Conservation (phyloP, 2,797 vertebrate genomes). For the Rhinogobio ventralis region DNA sequence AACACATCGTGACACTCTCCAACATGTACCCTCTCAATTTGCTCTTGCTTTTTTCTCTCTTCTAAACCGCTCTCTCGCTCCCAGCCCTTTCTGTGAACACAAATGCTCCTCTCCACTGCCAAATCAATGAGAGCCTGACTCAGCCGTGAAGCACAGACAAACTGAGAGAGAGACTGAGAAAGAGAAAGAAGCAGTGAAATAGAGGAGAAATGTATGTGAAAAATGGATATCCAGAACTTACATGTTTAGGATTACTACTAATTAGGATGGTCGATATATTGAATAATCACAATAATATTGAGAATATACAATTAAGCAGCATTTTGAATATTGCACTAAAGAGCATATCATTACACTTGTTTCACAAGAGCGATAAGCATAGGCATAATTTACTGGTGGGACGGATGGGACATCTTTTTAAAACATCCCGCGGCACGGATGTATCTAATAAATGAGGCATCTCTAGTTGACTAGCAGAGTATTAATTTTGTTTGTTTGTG, state of each 20-base stretch:
- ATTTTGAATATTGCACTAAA: neutral
- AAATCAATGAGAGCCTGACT: slow-evolving; percentile 45
- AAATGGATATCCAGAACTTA: neutral
- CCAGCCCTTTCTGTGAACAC: slow-evolving; percentile 10
- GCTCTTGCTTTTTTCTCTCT: neutral
- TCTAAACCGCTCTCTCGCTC: slow-evolving; percentile 9
- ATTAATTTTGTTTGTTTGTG: neutral
- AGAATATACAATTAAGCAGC: neutral
- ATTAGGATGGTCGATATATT: neutral
- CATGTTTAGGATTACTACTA: neutral
- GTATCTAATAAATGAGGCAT: neutral
- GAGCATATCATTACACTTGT: neutral
- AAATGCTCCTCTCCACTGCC: slow-evolving; percentile 15
- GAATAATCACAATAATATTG: neutral
- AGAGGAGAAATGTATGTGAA: neutral
- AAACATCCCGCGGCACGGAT: neutral
- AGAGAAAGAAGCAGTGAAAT: neutral
- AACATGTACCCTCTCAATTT: slow-evolving; percentile 7
- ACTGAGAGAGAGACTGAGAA: slow-evolving; percentile 5
- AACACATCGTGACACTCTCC: slow-evolving; percentile 1
- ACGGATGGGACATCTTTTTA: neutral
- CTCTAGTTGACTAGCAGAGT: neutral
- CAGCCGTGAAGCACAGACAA: slow-evolving; percentile 15
- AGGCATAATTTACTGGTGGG: neutral
- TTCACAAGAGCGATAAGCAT: neutral